Evolutionary conservation across 2,113 vertebrate species (phyloP), one percentile per base, ranked within the genome.

Genomic region (Odontesthes bonariensis): DNA sequence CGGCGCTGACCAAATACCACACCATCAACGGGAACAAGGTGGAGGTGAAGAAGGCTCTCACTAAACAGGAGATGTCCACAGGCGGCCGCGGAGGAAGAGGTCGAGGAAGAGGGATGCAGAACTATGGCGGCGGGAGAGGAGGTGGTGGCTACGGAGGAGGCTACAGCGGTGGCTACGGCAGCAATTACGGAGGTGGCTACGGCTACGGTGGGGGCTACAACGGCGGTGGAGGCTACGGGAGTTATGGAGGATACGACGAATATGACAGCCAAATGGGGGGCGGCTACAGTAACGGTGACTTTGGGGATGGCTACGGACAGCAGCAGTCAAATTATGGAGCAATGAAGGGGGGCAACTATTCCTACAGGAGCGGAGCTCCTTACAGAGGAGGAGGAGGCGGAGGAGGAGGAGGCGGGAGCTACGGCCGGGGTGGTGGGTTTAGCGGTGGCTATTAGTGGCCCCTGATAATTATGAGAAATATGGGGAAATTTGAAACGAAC

Each of bases 41-140:
- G 82, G 97, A 98, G 88, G 97, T 97, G 61, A 97, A 97, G 93
- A 98, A 98, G 53, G 97, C 96, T 1, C 94, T 97, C 63, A 96
- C 96, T 72, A 96, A 96, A 83, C 96, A 97, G 87, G 97, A 98
- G 81, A 89, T 93, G 93, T 88, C 89, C 31, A 92, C 90, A 0
- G 87, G 86, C 12, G 78, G 93, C 58, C 85, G 95, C 0, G 94
- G 94, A 1, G 94, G 93, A 1, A 90, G 95, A 73, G 90, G 96
- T 8, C 95, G 95, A 14, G 96, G 96, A 62, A 94, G 96, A 81
- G 95, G 94, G 68, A 95, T 94, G 88, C 90, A 96, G 74, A 94
- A 84, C 81, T 95, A 94, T 67, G 95, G 95, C 79, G 94, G 95
- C 22, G 93, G 94, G 61, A 93, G 96, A 87, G 91, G 93, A n/a